Evolutionary conservation across 2,888 invertebrate genomes (phyloP).

Genomic region (Tipula vernalis): DNA sequence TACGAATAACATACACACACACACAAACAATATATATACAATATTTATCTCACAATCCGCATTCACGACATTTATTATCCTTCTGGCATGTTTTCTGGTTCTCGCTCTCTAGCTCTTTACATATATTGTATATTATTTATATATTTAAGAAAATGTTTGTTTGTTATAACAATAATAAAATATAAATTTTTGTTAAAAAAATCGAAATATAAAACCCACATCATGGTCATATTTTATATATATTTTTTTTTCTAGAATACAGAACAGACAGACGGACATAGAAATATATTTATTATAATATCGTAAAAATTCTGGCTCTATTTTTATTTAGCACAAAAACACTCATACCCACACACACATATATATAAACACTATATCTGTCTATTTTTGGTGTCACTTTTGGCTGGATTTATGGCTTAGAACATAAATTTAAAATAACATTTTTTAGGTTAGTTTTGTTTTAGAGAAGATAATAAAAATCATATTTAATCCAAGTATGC

Average conservation of each 20-base stretch:
- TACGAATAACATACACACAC: not conserved
- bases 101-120: not conserved
- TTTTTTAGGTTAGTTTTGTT: not conserved
- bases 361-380: not conserved
- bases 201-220: not conserved
- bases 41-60: slow-evolving; percentile 7
- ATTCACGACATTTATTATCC: slow-evolving; percentile 10
- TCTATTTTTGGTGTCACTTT: not conserved
- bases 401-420: not conserved
- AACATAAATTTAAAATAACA: not conserved
- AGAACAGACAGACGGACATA: not conserved
- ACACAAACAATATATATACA: not conserved
- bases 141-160: not conserved
- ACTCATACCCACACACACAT: not conserved
- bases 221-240: not conserved
- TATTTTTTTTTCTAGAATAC: not conserved
- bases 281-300: not conserved
- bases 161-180: not conserved
- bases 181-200: not conserved
- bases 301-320: not conserved
- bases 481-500: not conserved
- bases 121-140: not conserved
- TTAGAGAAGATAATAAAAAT: not conserved
- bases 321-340: not conserved
- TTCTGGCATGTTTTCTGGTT: slow-evolving; percentile 10